These are phyloP conservation scores for Alethe castanea DNA, from an alignment of 2,113 vertebrate genomes.

Conservation along the genomic window DNA sequence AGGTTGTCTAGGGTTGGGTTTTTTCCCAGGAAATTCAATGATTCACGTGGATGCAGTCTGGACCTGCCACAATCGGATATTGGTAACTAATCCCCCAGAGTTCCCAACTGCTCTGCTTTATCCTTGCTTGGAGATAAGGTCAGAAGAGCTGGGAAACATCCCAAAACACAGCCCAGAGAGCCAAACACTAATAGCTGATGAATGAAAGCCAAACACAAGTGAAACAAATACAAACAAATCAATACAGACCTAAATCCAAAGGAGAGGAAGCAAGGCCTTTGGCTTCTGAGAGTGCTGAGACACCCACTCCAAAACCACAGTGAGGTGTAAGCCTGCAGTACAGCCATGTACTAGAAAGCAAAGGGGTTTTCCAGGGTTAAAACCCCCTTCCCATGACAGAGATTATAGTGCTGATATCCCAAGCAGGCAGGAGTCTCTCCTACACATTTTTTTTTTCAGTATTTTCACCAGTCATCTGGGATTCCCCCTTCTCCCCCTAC, in stretches of 20 bases:
- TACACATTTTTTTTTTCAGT: background rate
- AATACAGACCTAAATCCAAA: background rate
- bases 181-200: background rate
- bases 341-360: background rate
- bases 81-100: background rate
- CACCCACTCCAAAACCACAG: background rate
- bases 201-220: background rate
- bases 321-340: background rate
- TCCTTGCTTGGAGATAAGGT: background rate
- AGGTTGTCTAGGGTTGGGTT: background rate
- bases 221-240: slow-evolving; percentile 41
- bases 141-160: background rate
- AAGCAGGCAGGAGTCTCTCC: background rate
- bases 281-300: background rate
- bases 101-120: background rate
- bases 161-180: background rate
- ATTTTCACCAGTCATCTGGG: background rate
- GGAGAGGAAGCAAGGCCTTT: background rate
- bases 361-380: background rate
- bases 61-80: background rate
- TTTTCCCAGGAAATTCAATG: background rate
- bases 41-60: background rate
- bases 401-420: background rate
- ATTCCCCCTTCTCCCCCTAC: background rate
- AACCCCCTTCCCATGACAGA: background rate